These are phyloP conservation scores for Geodia barretti DNA, from an alignment of 37 sponge, comb jelly and placozoan species.

Conservation along the genomic window DNA sequence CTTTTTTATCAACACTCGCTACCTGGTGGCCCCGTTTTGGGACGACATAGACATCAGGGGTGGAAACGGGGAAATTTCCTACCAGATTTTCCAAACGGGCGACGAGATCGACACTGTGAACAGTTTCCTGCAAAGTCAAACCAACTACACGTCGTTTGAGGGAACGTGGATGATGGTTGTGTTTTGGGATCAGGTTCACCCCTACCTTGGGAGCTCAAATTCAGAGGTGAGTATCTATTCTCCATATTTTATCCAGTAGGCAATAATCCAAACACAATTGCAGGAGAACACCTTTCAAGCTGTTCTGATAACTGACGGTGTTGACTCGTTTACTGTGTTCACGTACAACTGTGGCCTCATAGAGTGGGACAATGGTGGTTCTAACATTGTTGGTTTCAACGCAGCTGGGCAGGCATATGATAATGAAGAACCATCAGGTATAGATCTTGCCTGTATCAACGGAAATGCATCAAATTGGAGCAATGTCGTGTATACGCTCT, in stretches of 20 bases:
- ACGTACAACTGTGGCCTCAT: background rate
- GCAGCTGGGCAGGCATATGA: background rate
- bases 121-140: background rate
- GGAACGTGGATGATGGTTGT: slow-evolving; percentile 62
- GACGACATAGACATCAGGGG: slow-evolving; percentile 44
- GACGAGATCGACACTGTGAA: background rate
- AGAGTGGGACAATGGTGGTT: background rate
- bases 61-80: slow-evolving; percentile 34
- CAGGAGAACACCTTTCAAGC: background rate
- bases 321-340: background rate
- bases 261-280: background rate
- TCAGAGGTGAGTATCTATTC: background rate
- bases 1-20: background rate
- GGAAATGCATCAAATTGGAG: background rate
- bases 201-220: background rate
- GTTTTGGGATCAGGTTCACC: slow-evolving; percentile 43
- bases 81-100: slow-evolving; percentile 20
- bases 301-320: background rate
- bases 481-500: background rate
- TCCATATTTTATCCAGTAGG: background rate
- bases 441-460: background rate
- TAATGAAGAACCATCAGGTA: background rate
- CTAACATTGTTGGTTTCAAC: background rate
- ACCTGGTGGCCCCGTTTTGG: slow-evolving; percentile 68
- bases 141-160: background rate